Evolutionary conservation across 2,888 invertebrate species (phyloP), one percentile per base, ranked within the genome.

Genomic region (Octodonta nipae): DNA sequence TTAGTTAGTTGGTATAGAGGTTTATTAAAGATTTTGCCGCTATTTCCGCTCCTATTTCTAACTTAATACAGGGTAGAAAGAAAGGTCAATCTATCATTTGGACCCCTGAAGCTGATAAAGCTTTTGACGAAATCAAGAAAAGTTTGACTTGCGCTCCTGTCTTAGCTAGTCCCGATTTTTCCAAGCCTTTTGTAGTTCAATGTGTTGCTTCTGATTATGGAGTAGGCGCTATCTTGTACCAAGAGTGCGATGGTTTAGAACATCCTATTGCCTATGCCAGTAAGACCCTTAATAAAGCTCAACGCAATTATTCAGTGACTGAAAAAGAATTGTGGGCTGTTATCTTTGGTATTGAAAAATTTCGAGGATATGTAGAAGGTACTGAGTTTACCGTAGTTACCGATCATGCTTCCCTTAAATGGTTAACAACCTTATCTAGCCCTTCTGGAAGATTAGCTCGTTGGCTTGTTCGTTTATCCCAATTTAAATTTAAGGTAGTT

Each of bases 371-470:
- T 37, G 28, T 49, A 6, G 43, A 51, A 28, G 47, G 46, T 3
- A 40, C 41, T 7, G 29, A 28, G 4, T 43, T 45, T 32, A 38
- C 33, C 1, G 34, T 45, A 6, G 28, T 42, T 17, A 41, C 51
- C 2, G 51, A 52, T 36, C 46, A 49, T 20, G 33, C 38, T n/a
- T 44, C 45, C 4, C 30, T 54, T 1, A 30, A 41, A 15, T 51
- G 49, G 48, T 35, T 54, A 0, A 34, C 46, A 39, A 35, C 33
- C 4, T 33, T 50, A 27, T 45, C 47, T 26, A 47, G 49, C 13
- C 42, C 50, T 1, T 42, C 40, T 22, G 54, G 47, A 2, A 26
- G 47, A 12, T 25, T 54, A 13, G 48, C 50, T 1, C 30, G 50
- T 11, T 55, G 49, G 43, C 34, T 20, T 10, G n/a, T 42, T 3